Conservation (phyloP, 2,888 invertebrate species). For the Troglohyphantes excavatus region DNA sequence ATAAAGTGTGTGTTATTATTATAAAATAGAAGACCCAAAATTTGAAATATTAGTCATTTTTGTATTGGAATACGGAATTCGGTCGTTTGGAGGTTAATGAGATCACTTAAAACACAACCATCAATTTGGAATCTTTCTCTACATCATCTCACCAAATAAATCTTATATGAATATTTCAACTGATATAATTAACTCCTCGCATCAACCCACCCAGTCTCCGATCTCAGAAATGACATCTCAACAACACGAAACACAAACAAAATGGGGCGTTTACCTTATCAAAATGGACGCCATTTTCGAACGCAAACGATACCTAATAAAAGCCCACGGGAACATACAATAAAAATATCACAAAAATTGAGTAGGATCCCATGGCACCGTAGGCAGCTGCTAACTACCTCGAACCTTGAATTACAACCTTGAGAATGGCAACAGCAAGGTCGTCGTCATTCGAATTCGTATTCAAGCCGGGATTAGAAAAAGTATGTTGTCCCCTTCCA, state of each 20-base stretch:
- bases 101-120: no score
- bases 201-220: neutral
- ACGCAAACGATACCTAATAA: constrained; percentile 28
- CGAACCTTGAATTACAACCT: constrained; percentile 29
- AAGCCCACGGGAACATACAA: neutral
- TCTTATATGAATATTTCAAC: no score
- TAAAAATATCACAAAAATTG: neutral
- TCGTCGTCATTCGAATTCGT: neutral
- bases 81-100: no score
- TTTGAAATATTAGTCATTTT: no score
- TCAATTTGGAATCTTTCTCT: no score
- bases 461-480: constrained; percentile 8
- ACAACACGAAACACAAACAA: neutral
- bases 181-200: no score
- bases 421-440: constrained; percentile 17
- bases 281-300: neutral
- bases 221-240: neutral
- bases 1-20: no score
- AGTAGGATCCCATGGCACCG: constrained; percentile 33
- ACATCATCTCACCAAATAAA: neutral
- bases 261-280: constrained; percentile 14
- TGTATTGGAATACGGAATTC: no score
- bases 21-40: no score
- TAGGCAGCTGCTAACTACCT: neutral
- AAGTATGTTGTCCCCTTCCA: neutral